A percentile compares a stretch with the other conserved stretches of the same genome.
Conservation (phyloP, 1,140 invertebrate genomes). For the Lordiphosa stackelbergi region DNA sequence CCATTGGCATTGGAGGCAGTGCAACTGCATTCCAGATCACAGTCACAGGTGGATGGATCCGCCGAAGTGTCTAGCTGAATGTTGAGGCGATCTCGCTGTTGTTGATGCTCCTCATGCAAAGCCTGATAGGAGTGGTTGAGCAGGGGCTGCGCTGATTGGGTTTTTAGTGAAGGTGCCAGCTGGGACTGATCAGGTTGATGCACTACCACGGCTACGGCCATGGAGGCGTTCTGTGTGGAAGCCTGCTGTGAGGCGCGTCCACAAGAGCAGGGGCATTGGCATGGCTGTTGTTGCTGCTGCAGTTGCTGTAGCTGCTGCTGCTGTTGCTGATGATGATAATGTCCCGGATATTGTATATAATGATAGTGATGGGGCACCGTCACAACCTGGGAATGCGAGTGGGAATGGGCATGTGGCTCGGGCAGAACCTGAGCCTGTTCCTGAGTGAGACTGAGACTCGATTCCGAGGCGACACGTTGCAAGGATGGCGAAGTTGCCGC, state of each 20-base stretch:
- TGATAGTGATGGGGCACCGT: conserved; percentile 66
- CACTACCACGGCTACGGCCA: conserved; percentile 67
- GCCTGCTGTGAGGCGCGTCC: conserved; percentile 50
- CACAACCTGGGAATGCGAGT: conserved; percentile 4
- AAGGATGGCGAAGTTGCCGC: conserved; percentile 46
- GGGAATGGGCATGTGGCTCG: conserved; percentile 6
- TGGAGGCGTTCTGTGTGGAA: conserved; percentile 39
- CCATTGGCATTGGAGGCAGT: conserved; percentile 14
- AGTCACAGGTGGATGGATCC: conserved; percentile 51
- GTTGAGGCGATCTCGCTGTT: conserved; percentile 28
- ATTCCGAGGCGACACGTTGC: conserved; percentile 67
- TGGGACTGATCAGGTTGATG: conserved; percentile 49
- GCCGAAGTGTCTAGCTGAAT: conserved; percentile 49
- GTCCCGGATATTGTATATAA: conserved; percentile 73
- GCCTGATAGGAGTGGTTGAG: conserved; percentile 73
- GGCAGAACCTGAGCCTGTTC: conserved; percentile 11
- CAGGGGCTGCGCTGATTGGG: conserved; percentile 67
- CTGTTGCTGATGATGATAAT: conserved; percentile 45
- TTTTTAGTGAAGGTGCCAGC: conserved; percentile 22
- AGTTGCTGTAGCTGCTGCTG: conserved; percentile 20
- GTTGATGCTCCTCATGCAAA: conserved; percentile 49
- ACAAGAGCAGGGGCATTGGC: conserved; percentile 69
- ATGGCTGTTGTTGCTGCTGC: conserved; percentile 32
- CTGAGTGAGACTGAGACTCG: conserved; percentile 38
- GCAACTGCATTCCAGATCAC: conserved; percentile 68